Base-by-base conservation (phyloP, 2,888 invertebrate species). In the Melangyna quadrimaculata region DNA sequence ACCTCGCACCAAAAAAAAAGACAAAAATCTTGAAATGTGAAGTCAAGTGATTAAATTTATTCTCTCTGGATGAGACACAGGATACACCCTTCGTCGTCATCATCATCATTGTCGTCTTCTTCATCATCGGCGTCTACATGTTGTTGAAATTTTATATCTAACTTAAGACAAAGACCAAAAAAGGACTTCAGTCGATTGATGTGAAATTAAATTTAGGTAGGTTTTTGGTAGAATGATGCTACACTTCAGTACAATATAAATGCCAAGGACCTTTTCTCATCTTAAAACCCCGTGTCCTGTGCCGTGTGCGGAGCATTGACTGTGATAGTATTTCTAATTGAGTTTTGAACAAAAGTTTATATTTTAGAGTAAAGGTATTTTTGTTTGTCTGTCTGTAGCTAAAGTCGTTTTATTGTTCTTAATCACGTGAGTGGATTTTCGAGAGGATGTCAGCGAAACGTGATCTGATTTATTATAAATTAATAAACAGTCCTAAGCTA, bases 11-110 rank as follows among this genome's bases (percentile, higher is more conserved):
- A 37, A 5, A 45, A 63, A 29, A 17, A 45, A 43, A 19, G 43
- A 43, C 19, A 59, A 65, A 45, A 63, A 24, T 80, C 71, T 71
- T 67, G 51, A 67, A 80, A 72, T 69, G 75, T 67, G 79, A 71
- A 84, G 74, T 80, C 74, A 65, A 84, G 79, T 79, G 79, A 79
- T 79, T 71, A 59, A 75, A 55, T 78, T 83, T 78, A 48, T 51
- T 78, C 69, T 78, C 40, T 51, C 55, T 51, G 55, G 55, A 55
- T n/a, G 29, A 57, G 59, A 37, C 51, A 48, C 45, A 51, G 35
- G 67, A 67, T 51, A 67, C 51, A 67, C 48, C 22, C 35, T n/a
- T 24, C 22, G 22, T 35, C 19, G 7, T n/a, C 9, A 14, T n/a
- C 12, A 2, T 32, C 8, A 7, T 10, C n/a, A 7, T 55, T 4